phyloP scores from a whole-genome alignment of 2,888 invertebrate genomes.

The Alloplasta piceator region DNA sequence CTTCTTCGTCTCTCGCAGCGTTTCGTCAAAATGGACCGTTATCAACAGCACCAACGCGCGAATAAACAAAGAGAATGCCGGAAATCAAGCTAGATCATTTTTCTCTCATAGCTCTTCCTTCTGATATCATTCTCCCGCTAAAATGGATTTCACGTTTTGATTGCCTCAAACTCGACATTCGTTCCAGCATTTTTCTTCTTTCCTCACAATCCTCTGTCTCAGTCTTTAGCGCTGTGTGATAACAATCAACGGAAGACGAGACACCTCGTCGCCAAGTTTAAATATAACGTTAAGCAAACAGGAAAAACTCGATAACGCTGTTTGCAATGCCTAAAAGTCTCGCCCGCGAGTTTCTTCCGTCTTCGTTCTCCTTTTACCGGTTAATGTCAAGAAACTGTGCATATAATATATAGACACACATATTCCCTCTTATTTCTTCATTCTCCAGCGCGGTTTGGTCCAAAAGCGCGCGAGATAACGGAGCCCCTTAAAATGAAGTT shows the following conservation, averaged over 20 bases:
- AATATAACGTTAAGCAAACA: slow-evolving; percentile 31
- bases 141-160: slow-evolving; percentile 13
- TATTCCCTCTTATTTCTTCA: slow-evolving; percentile 28
- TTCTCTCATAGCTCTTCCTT: neutral
- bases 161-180: slow-evolving; percentile 21
- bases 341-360: slow-evolving; percentile 35
- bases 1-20: neutral
- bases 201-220: neutral
- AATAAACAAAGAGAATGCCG: slow-evolving; percentile 5
- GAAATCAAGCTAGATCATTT: neutral
- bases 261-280: slow-evolving; percentile 3
- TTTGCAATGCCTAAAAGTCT: slow-evolving; percentile 64
- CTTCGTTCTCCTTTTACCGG: slow-evolving; percentile 26
- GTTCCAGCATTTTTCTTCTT: slow-evolving; percentile 37
- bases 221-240: neutral
- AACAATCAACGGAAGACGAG: slow-evolving; percentile 5
- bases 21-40: neutral
- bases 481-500: slow-evolving; percentile 4
- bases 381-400: slow-evolving; percentile 18
- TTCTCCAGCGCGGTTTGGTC: slow-evolving; percentile 7
- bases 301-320: slow-evolving; percentile 67
- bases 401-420: slow-evolving; percentile 9
- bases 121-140: neutral
- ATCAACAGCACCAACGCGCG: neutral
- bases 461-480: slow-evolving; percentile 37